phyloP scores from a whole-genome alignment of 2,888 invertebrate species.

The Spisula subtruncata region DNA sequence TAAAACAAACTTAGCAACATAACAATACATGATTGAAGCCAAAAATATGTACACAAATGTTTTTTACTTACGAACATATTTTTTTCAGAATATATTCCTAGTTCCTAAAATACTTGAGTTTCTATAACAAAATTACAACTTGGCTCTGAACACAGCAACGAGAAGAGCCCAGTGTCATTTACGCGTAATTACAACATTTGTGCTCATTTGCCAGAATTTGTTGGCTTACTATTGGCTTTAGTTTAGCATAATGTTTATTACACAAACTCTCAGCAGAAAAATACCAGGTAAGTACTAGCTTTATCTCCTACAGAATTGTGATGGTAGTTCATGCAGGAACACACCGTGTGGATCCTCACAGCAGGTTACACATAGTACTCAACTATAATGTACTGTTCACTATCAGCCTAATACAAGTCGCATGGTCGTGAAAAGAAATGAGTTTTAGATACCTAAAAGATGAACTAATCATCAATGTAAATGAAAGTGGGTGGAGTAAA shows the following conservation, averaged over 20 bases:
- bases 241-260: conserved; percentile 40
- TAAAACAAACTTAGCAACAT: no score
- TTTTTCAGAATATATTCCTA: not conserved
- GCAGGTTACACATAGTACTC: not conserved
- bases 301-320: conserved; percentile 11
- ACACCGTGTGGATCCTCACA: not conserved
- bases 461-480: not conserved
- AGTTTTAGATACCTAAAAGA: not conserved
- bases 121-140: not conserved
- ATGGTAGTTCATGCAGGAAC: not conserved
- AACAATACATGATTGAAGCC: no score
- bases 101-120: conserved; percentile 2
- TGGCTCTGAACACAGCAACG: not conserved
- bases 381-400: not conserved
- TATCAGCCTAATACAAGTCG: not conserved
- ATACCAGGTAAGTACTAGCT: conserved; percentile 24
- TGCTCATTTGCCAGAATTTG: conserved; percentile 37
- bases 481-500: not conserved
- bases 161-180: conserved; percentile 44
- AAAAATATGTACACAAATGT: not conserved
- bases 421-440: conserved; percentile 1
- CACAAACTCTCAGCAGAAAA: conserved; percentile 20
- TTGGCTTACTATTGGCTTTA: conserved; percentile 38
- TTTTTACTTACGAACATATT: not conserved
- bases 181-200: conserved; percentile 36